phyloP scores from a whole-genome alignment of 1,140 invertebrate species.

The Drosophila albomicans region DNA sequence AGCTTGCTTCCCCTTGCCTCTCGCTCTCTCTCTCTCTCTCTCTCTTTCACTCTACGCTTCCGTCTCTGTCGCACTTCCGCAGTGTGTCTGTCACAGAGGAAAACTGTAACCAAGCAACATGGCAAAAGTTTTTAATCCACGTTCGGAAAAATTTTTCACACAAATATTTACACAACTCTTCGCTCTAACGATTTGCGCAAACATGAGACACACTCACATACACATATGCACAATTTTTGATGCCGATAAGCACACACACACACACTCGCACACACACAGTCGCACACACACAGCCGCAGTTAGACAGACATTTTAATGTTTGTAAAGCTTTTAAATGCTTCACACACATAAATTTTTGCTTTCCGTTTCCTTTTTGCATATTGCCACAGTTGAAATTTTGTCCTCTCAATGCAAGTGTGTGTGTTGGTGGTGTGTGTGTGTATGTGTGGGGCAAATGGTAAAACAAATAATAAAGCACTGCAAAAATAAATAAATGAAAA shows the following conservation, averaged over 20 bases:
- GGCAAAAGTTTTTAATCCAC: constrained; percentile 81
- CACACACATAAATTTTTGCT: constrained; percentile 70
- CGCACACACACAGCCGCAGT: constrained; percentile 48
- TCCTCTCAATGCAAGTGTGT: background rate
- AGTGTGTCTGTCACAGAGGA: constrained; percentile 30
- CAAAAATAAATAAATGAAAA: constrained; percentile 75
- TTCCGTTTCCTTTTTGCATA: constrained; percentile 48
- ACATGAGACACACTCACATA: constrained; percentile 66
- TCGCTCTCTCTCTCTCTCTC: background rate
- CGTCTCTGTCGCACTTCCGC: background rate
- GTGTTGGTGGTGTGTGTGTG: constrained; percentile 4
- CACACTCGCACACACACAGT: constrained; percentile 31
- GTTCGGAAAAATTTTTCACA: constrained; percentile 81
- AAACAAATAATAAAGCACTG: constrained; percentile 78
- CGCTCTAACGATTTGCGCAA: constrained; percentile 81
- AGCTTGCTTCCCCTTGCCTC: background rate
- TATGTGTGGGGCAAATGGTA: constrained; percentile 66
- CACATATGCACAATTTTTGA: constrained; percentile 61
- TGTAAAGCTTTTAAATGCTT: constrained; percentile 81
- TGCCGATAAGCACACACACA: constrained; percentile 68
- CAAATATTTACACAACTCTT: constrained; percentile 83
- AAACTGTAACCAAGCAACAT: constrained; percentile 70
- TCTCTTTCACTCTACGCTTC: background rate
- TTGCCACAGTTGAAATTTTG: constrained; percentile 28
- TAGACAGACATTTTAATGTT: constrained; percentile 82